Percentiles rank a stretch among this genome's conserved stretches.
These are phyloP conservation scores for Rosalia funebris DNA, from an alignment of 2,888 invertebrate genomes.

Conservation along the genomic window DNA sequence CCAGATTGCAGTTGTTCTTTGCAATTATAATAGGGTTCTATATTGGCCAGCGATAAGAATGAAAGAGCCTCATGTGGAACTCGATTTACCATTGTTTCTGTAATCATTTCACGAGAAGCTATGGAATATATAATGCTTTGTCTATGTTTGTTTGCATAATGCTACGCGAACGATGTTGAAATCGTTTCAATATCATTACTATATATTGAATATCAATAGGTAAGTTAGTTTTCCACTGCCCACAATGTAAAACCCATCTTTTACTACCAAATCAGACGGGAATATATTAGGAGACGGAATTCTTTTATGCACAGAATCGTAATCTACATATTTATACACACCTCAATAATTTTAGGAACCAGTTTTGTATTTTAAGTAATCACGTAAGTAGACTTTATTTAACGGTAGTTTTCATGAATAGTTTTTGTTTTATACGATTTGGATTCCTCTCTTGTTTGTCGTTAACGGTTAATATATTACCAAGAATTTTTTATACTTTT, in stretches of 20 bases:
- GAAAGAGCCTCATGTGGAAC: conserved; percentile 35
- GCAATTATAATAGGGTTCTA: conserved; percentile 46
- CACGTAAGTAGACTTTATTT: not conserved
- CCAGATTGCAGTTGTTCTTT: conserved; percentile 41
- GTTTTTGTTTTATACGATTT: not conserved
- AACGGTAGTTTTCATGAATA: not conserved
- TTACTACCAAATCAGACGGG: not conserved
- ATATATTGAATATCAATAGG: conserved; percentile 9
- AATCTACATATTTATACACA: not conserved
- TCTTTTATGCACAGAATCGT: not conserved
- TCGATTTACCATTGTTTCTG: conserved; percentile 38
- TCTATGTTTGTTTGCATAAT: conserved; percentile 26
- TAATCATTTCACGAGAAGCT: conserved; percentile 26
- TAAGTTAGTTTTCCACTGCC: conserved; percentile 5
- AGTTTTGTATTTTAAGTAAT: not conserved
- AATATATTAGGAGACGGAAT: not conserved
- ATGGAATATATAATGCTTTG: conserved; percentile 26
- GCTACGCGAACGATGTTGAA: conserved; percentile 4
- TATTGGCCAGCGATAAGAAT: conserved; percentile 39
- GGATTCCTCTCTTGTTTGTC: no score
- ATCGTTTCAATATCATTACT: conserved; percentile 11
- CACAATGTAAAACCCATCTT: conserved; percentile 1
- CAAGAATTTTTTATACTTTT: not conserved
- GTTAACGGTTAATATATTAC: not conserved
- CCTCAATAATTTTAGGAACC: not conserved